Evolutionary conservation across 2,797 vertebrate genomes (phyloP), one percentile per base, ranked within the genome.

Genomic region (Bovichtus variegatus): DNA sequence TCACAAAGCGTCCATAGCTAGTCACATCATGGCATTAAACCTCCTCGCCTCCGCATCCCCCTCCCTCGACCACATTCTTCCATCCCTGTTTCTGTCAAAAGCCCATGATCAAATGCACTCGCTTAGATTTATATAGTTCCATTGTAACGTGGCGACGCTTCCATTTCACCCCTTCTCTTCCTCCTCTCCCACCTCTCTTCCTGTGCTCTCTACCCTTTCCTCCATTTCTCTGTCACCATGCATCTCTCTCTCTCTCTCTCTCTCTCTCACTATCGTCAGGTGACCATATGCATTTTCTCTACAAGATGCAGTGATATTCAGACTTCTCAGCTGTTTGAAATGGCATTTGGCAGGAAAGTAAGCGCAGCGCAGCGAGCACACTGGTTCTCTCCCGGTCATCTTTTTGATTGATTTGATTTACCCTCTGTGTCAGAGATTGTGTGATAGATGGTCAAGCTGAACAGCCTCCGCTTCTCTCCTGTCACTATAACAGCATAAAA

Each of bases 71-170:
- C 76, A 60, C 71, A 69, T 83, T 74, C 74, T 68, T 74, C 76
- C 79, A 86, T 82, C 84, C 76, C 80, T 57, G 78, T 78, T 90
- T 82, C 89, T 91, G 87, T 92, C 89, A 83, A 71, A 90, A 78
- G 78, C 71, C 63, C 58, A 66, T 89, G 88, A 92, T 91, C 88
- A 90, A 92, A 93, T 87, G 86, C 85, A 80, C 84, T 85, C 58
- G 36, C 76, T 85, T 71, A 87, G 87, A 93, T 93, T 93, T 90
- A 93, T 87, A 78, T 78, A 90, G 84, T 91, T 86, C 82, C 82
- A 84, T 86, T 92, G 85, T 87, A 83, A 82, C 69, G 57, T 63
- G 21, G 67, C 77, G 12, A 83, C 69, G 46, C 84, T 87, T 87
- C 80, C 77, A 80, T 86, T 83, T 73, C 76, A 54, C 47, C 81